Base-by-base conservation (phyloP, 92 coral and sea anemone genomes). In the Bergia puertoricense region DNA sequence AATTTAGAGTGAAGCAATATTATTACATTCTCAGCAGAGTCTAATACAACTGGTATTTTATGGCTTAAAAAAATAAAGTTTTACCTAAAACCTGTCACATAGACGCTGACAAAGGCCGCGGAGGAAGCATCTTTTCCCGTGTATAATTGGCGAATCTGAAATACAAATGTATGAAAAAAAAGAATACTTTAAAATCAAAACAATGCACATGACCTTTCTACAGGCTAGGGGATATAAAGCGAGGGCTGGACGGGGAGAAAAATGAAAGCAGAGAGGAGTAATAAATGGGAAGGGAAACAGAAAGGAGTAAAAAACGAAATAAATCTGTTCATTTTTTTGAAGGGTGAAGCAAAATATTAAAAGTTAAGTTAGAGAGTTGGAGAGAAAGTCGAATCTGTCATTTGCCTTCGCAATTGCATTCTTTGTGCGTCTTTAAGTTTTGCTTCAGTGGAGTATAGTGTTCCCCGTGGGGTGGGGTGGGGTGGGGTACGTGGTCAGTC, bases 31-130 rank as follows among this genome's bases (percentile, higher is more conserved):
- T 11, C 15, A 54, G 59, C 14, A 11, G 14, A 62, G 69, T 18
- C 4, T 62, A 62, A 57, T 48, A 8, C 9, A 57, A 57, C 67
- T 57, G 67, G 22, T 0, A 3, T 57, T 57, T 57, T 57, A 14
- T 62, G 23, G 30, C 30, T 7, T 62, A 62, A 54, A 30, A 56
- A 7, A 50, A 50, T 54, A 5, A 18, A 4, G 37, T 46, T 0
- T 11, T 83, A 83, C 86, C 86, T 83, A 50, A 83, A 69, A 68
- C 86, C 86, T 16, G 86, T 83, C 41, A 83, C 86, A 38, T 68
- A 83, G 14, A 50, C 62, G 30, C 62, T 69, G 78, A 83, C 77
- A 50, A 83, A 83, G 40, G 86, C 86, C 11, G 86, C 78, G 22
- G 86, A 68, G 44, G 77, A 76, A 9, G 30, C 40, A 20, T 3